Conservation (phyloP, 2,888 invertebrate genomes). For the Sussaba pulchella region DNA sequence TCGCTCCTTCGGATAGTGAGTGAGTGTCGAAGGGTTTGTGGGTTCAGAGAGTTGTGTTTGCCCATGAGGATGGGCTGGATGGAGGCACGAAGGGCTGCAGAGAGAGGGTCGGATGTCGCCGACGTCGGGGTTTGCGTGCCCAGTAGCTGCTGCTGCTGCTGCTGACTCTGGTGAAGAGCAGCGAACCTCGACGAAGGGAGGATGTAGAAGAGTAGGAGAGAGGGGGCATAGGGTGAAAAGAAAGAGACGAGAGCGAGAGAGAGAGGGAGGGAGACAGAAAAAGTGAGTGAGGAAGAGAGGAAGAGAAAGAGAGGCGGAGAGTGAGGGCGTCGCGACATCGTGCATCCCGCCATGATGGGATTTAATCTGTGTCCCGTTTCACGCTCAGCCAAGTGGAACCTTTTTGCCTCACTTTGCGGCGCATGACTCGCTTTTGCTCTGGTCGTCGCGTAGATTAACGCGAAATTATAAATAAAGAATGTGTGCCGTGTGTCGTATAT, state of each 20-base stretch:
- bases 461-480: slow-evolving; percentile 85
- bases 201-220: slow-evolving; percentile 44
- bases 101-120: slow-evolving; percentile 50
- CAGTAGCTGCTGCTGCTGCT: slow-evolving; percentile 28
- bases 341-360: slow-evolving; percentile 84
- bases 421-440: slow-evolving; percentile 83
- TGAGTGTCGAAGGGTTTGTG: slow-evolving; percentile 43
- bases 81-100: slow-evolving; percentile 66
- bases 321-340: slow-evolving; percentile 78
- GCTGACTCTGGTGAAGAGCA: slow-evolving; percentile 45
- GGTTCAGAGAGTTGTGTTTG: slow-evolving; percentile 76
- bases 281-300: slow-evolving; percentile 23
- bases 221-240: slow-evolving; percentile 45
- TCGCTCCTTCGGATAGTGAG: not conserved
- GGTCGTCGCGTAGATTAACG: slow-evolving; percentile 85
- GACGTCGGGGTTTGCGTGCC: slow-evolving; percentile 51
- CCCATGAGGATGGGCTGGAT: slow-evolving; percentile 68
- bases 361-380: slow-evolving; percentile 87
- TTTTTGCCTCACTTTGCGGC: slow-evolving; percentile 84
- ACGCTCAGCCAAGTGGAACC: slow-evolving; percentile 86
- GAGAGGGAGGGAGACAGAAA: slow-evolving; percentile 43
- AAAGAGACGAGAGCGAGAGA: slow-evolving; percentile 43
- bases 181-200: slow-evolving; percentile 58
- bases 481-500: slow-evolving; percentile 70
- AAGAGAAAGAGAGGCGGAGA: slow-evolving; percentile 66